Evolutionary conservation across 2,888 invertebrate genomes (phyloP), one percentile per base, ranked within the genome.

Genomic region (Magallana nippona): DNA sequence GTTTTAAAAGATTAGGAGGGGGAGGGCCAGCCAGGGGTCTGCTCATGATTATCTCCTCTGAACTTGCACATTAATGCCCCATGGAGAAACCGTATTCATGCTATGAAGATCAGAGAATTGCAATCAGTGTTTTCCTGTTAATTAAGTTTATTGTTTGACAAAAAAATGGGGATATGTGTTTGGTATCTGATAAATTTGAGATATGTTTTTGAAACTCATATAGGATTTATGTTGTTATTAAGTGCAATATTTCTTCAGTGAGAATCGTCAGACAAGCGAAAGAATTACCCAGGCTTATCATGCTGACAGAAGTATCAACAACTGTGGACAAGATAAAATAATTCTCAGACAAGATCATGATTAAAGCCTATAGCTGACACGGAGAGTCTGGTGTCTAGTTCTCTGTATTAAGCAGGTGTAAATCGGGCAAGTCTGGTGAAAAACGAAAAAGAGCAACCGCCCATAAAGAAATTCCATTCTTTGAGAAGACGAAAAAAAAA

Each of bases 311-410:
- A 71, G 71, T 71, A 71, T 71, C 71, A 27, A 71, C 22, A 71
- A 71, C 27, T 22, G 71, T 22, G 71, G 27, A 71, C 71, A 71
- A 71, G 71, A 71, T 71, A 71, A 71, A 71, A 71, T 71, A 71
- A 71, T 71, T 71, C 71, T 71, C 71, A 71, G 13, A 71, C 71
- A 71, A 71, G 71, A 27, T 71, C 22, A 71, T 5, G 63, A 27
- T 27, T 22, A 71, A 27, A 22, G 32, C 32, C 1, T 13, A 71
- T 32, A 71, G 71, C 71, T 71, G 27, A 71, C 71, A 71, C 71
- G 1, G 8, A 17, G 13, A 71, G 71, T 11, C 71, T 71, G 19
- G 32, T 27, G 22, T 71, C 71, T 71, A 32, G 71, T 22, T 2
- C 71, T 27, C 27, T 71, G 44, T 71, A 13, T 27, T 22, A 63